Percentiles rank a stretch among this genome's conserved stretches.
Evolutionary conservation across 2,888 invertebrate species (phyloP).

Genomic region (Chironomus tentans): DNA sequence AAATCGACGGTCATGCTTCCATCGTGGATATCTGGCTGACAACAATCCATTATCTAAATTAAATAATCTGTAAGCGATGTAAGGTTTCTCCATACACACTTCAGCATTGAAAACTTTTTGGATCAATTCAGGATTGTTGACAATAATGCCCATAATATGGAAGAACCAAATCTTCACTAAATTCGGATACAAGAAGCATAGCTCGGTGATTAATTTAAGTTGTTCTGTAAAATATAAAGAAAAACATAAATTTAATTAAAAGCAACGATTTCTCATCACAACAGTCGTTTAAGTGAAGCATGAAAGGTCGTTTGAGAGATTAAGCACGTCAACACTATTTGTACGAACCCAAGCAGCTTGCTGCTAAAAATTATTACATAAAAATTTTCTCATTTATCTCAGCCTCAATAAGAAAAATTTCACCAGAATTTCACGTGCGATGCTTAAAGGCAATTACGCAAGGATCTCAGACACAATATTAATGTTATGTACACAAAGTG

Average conservation of each 20-base stretch:
- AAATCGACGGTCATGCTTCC: conserved; percentile 32
- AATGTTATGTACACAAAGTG: too few relatives aligned
- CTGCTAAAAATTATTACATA: neutral
- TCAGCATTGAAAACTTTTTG: conserved; percentile 20
- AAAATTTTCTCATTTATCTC: neutral
- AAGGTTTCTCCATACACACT: conserved; percentile 22
- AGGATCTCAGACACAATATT: neutral
- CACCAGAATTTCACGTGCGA: neutral
- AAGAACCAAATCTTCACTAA: conserved; percentile 21
- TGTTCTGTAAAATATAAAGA: neutral
- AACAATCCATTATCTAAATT: conserved; percentile 22
- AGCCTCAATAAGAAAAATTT: neutral
- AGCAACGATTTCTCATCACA: neutral
- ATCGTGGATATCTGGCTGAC: conserved; percentile 12
- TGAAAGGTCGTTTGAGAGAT: neutral
- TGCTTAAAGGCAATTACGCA: neutral
- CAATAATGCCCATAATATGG: conserved; percentile 10
- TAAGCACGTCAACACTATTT: neutral
- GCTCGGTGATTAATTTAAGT: conserved; percentile 7
- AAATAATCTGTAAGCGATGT: conserved; percentile 17
- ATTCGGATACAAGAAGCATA: conserved; percentile 15
- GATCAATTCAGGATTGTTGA: conserved; percentile 17
- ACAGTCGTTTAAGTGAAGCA: neutral
- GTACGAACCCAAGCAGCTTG: too few relatives aligned
- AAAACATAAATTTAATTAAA: neutral